Percentiles rank a stretch among this genome's conserved stretches.
phyloP scores from a whole-genome alignment of 35 echinoderm and acorn worm species.

The Eucidaris tribuloides region DNA sequence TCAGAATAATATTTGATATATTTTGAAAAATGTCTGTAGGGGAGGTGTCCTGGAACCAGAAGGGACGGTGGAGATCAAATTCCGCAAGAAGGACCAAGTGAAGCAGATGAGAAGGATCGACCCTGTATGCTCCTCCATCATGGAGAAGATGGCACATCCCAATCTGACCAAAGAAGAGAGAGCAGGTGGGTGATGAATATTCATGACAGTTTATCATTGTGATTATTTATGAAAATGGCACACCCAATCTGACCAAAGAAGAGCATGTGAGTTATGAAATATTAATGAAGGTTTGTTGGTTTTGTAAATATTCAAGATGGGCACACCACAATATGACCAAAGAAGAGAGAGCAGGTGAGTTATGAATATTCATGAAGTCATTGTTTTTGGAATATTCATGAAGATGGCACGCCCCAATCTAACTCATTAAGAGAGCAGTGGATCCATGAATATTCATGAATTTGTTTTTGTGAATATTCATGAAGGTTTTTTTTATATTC shows the following conservation, averaged over 20 bases:
- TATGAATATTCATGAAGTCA: slow-evolving; percentile 58
- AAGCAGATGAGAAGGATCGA: slow-evolving; percentile 85
- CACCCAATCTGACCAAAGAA: neutral
- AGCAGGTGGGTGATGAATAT: slow-evolving; percentile 68
- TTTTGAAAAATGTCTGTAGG: slow-evolving; percentile 50
- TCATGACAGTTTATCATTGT: slow-evolving; percentile 42
- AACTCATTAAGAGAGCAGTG: neutral
- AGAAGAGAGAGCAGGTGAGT: slow-evolving; percentile 80
- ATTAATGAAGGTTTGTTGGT: slow-evolving; percentile 38
- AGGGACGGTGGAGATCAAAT: slow-evolving; percentile 97
- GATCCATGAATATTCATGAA: slow-evolving; percentile 8
- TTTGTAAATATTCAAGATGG: neutral
- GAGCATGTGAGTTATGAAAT: neutral
- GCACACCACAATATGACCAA: neutral
- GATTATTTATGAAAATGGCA: slow-evolving; percentile 28
- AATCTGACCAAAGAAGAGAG: slow-evolving; percentile 64
- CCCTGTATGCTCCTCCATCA: slow-evolving; percentile 28
- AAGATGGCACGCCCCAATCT: neutral
- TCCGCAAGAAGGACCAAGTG: slow-evolving; percentile 87
- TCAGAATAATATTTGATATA: neutral
- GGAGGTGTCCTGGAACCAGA: slow-evolving; percentile 86
- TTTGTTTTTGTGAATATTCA: neutral
- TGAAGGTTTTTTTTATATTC: neutral
- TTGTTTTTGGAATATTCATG: slow-evolving; percentile 37
- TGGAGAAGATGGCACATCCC: slow-evolving; percentile 26